Conservation (phyloP, 1,140 invertebrate genomes). For the Dysdera silvatica region DNA sequence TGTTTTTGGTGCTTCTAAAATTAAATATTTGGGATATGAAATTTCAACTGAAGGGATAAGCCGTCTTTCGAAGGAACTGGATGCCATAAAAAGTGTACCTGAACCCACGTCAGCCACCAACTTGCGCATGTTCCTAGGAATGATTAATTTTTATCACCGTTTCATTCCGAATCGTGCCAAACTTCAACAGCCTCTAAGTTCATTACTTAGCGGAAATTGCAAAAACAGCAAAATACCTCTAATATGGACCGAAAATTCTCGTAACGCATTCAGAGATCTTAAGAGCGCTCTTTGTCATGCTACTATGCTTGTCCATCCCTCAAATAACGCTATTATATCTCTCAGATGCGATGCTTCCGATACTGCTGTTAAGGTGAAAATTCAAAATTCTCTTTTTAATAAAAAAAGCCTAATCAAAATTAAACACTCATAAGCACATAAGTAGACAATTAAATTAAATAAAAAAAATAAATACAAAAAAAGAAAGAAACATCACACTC, state of each 20-base stretch:
- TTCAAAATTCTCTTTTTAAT: no score
- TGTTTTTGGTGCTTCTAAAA: not conserved
- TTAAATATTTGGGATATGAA: not conserved
- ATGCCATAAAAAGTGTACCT: not conserved
- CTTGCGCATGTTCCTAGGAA: constrained; percentile 33
- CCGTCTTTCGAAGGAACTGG: not conserved
- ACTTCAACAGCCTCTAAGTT: not conserved
- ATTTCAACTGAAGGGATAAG: not conserved
- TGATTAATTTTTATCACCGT: not conserved
- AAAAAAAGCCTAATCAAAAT: no score
- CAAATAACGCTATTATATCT: not conserved
- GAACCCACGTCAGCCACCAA: constrained; percentile 25
- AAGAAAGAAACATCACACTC: no score
- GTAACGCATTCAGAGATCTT: constrained; percentile 39
- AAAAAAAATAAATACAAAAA: no score
- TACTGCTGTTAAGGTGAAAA: no score
- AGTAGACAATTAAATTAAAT: no score
- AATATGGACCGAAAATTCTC: constrained; percentile 13
- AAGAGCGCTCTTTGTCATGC: constrained; percentile 38
- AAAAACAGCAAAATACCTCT: not conserved
- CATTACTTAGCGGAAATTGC: not conserved
- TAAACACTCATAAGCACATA: no score
- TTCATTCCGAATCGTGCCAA: not conserved
- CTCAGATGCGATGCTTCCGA: not conserved
- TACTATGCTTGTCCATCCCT: constrained; percentile 16